These are phyloP conservation scores for Chiroxiphia lanceolata DNA, from an alignment of 2,797 vertebrate genomes.

Conservation along the genomic window DNA sequence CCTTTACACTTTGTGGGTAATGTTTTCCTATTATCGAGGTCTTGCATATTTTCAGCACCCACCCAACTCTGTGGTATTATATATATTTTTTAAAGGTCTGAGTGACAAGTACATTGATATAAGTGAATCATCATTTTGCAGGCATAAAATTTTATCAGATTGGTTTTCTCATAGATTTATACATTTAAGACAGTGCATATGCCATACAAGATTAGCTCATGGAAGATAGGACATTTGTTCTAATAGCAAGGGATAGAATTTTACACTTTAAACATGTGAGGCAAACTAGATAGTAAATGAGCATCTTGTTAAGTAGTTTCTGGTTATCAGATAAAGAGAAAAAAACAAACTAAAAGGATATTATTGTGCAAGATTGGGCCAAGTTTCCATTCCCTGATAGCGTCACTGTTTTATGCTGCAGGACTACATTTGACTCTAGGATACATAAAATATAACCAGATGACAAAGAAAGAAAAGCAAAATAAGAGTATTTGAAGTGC, in stretches of 20 bases:
- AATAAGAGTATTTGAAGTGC: not conserved
- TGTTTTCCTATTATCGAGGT: slow-evolving; percentile 77
- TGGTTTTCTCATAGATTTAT: slow-evolving; percentile 79
- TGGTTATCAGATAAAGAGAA: slow-evolving; percentile 66
- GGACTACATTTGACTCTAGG: not conserved
- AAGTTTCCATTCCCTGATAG: slow-evolving; percentile 34
- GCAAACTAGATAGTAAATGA: slow-evolving; percentile 53
- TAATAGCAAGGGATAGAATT: slow-evolving; percentile 63
- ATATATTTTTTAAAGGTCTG: slow-evolving; percentile 69
- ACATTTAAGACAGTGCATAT: slow-evolving; percentile 73
- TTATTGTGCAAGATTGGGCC: slow-evolving; percentile 31
- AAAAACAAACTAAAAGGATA: slow-evolving; percentile 44
- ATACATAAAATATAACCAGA: slow-evolving; percentile 20
- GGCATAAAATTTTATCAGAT: slow-evolving; percentile 79
- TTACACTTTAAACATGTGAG: slow-evolving; percentile 58
- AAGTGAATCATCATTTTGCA: slow-evolving; percentile 80
- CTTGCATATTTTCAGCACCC: slow-evolving; percentile 76
- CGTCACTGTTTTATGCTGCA: slow-evolving; percentile 21
- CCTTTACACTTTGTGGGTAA: slow-evolving; percentile 72
- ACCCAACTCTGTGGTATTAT: slow-evolving; percentile 69
- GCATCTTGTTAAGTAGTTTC: slow-evolving; percentile 61
- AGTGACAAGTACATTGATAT: slow-evolving; percentile 81
- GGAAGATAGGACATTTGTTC: slow-evolving; percentile 69
- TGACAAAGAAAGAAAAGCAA: not conserved
- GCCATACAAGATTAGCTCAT: slow-evolving; percentile 76